Conservation (phyloP, 1,140 invertebrate species). For the Bombus ignitus region DNA sequence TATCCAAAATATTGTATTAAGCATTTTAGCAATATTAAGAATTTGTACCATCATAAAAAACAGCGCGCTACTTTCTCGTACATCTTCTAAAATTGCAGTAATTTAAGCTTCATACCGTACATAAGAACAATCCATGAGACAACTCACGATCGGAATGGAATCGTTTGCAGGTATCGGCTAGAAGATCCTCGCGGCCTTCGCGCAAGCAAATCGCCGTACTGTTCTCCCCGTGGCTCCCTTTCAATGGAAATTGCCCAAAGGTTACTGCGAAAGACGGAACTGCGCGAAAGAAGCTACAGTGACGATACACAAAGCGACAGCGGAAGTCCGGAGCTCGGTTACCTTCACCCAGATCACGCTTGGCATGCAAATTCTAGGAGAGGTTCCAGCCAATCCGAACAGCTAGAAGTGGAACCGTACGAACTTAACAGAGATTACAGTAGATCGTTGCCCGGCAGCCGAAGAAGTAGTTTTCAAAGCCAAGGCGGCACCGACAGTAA, state of each 20-base stretch:
- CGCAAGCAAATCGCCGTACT: constrained; percentile 87
- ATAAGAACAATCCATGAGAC: too few species aligned
- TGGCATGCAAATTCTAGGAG: constrained; percentile 89
- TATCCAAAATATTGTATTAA: too few species aligned
- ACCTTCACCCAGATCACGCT: constrained; percentile 92
- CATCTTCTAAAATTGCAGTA: too few species aligned
- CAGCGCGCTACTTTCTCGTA: too few species aligned
- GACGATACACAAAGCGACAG: constrained; percentile 81
- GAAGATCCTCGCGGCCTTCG: constrained; percentile 89
- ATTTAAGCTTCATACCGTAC: too few species aligned
- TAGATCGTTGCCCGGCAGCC: constrained; percentile 90
- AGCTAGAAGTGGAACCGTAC: constrained; percentile 92
- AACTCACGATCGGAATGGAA: not conserved
- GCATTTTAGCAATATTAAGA: too few species aligned
- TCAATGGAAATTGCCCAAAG: constrained; percentile 84
- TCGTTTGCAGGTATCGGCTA: constrained; percentile 86
- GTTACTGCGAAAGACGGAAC: constrained; percentile 84
- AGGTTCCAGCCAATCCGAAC: constrained; percentile 93
- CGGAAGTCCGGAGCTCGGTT: constrained; percentile 83
- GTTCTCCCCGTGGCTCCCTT: constrained; percentile 91
- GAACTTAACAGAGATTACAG: constrained; percentile 93
- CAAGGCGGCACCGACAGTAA: constrained; percentile 79
- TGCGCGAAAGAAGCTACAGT: constrained; percentile 80
- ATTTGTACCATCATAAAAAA: too few species aligned
- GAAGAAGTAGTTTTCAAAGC: constrained; percentile 91